Percentiles rank a stretch among this genome's conserved stretches.
Conservation (phyloP, 1,140 invertebrate species). For the Charaxes varanes region DNA sequence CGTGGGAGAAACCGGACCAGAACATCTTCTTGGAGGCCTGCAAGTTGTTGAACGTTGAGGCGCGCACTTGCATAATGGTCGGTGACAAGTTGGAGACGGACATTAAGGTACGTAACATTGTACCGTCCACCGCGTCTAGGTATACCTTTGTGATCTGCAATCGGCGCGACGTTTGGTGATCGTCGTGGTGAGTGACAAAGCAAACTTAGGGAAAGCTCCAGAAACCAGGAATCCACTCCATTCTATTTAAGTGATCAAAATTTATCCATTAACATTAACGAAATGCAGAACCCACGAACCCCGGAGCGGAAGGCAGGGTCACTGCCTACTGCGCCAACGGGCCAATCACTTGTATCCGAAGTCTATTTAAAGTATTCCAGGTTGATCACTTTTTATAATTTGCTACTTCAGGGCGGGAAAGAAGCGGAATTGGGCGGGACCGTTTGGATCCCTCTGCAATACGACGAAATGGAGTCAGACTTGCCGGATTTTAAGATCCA, state of each 20-base stretch:
- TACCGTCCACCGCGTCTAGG: neutral
- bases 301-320: too few relatives aligned
- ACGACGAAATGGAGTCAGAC: constrained; percentile 55
- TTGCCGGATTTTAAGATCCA: constrained; percentile 69
- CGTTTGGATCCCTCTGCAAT: constrained; percentile 82
- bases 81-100: constrained; percentile 91
- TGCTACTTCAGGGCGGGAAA: constrained; percentile 77
- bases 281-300: too few relatives aligned
- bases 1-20: constrained; percentile 88
- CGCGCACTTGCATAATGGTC: constrained; percentile 87
- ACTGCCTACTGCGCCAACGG: too few relatives aligned
- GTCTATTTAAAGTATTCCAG: too few relatives aligned
- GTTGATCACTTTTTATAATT: neutral
- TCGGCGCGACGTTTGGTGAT: too few relatives aligned
- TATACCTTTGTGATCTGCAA: too few relatives aligned
- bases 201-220: too few relatives aligned
- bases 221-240: neutral
- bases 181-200: too few relatives aligned
- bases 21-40: constrained; percentile 87
- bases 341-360: too few relatives aligned
- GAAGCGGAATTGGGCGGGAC: constrained; percentile 83
- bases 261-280: too few relatives aligned
- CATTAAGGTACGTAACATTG: constrained; percentile 74
- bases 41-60: constrained; percentile 80
- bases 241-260: neutral